Evolutionary conservation across 2,113 vertebrate species (phyloP), one percentile per base, ranked within the genome.

Genomic region (Nerophis lumbriciformis): DNA sequence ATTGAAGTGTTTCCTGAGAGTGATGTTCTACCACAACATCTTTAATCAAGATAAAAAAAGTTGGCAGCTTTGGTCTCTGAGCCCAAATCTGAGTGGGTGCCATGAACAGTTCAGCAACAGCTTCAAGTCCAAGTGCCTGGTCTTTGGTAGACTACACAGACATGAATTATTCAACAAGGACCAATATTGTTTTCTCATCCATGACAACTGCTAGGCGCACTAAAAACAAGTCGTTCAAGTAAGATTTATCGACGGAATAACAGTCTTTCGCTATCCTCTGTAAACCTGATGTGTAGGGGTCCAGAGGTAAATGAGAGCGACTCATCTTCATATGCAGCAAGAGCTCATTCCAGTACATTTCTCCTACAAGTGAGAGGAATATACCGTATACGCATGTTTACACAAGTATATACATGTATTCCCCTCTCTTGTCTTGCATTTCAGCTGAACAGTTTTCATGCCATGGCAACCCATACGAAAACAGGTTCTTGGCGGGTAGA

Each of bases 401-500:
- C 28, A 11, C 19, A n/a, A 2, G 6, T 39, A 68, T 58, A 66
- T 39, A 3, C 9, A 52, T 57, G 1, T 14, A 5, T 59, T 62
- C 42, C 10, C 10, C 42, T 4, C 42, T 60, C 9, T 51, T 21
- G 53, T 65, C n/a, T 42, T 61, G 28, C 50, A 68, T 61, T 61
- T 45, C 5, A 39, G 7, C 19, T 38, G 63, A 14, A 44, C 15
- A 15, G 8, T 52, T 54, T 49, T 42, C 28, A n/a, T 65, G 51
- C 51, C 53, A 67, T 44, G 12, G 12, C 1, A 38, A 61, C 16
- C 15, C 14, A 13, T 73, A 65, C 50, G 72, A 77, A 37, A 38
- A 68, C 76, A 53, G 53, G 42, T 51, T 71, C 70, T 52, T 63
- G 21, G 48, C 59, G 53, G 61, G 4, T 39, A 68, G 51, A 82